Evolutionary conservation across 2,888 invertebrate genomes (phyloP), one percentile per base, ranked within the genome.

Genomic region (Lithophane ornitopus): DNA sequence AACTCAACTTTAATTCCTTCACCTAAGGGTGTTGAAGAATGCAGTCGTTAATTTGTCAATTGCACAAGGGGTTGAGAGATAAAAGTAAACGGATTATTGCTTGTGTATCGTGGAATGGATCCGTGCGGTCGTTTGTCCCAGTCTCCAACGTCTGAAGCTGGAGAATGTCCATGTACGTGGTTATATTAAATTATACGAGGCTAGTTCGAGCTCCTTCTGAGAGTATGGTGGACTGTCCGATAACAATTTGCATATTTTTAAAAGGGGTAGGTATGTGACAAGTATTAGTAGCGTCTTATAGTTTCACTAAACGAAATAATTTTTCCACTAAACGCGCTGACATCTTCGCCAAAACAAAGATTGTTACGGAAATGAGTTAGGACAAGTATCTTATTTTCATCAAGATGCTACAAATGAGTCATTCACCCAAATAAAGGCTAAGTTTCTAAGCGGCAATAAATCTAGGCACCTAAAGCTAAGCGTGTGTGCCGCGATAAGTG

Each of bases 21-120:
- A 0, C 12, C 80, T 89, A 91, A 80, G 82, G 75, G 34, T 78
- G 52, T 12, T 70, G 22, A 46, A n/a, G 44, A 73, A 7, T 80
- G 85, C 12, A 79, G 16, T 14, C 41, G 63, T 85, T 85, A 85
- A 70, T 84, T 93, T 91, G 94, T 89, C 78, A 80, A 88, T 88
- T 86, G 80, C 89, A 91, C 92, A 94, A 93, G 94, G 94, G 93
- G 93, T 93, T 92, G 88, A 92, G 91, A 95, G 93, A 95, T 96
- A 95, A 95, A 96, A 96, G 94, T 94, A 95, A 96, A 95, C 93
- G 95, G 95, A 96, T 96, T 96, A 96, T 95, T 93, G 95, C 91
- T 91, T 90, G 93, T 91, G 88, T 95, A 94, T 94, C 95, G 93
- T 93, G 91, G 79, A 88, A 88, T 93, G 90, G 92, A 91, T 93